These are phyloP conservation scores for Saccostrea glomerata DNA, from an alignment of 1,140 invertebrate genomes.

Conservation along the genomic window DNA sequence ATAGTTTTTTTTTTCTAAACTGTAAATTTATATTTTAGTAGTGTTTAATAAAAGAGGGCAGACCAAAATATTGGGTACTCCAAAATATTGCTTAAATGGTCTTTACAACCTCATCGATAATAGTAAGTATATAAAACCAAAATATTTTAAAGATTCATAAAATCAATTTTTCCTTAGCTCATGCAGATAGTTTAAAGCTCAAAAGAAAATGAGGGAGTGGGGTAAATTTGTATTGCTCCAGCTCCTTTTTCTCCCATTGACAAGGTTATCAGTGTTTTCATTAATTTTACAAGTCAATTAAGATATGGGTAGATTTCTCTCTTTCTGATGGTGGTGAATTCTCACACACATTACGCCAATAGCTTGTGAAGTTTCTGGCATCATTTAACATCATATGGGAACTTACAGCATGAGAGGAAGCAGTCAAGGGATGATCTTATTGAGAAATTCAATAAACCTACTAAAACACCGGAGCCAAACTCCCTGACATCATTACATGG, in stretches of 20 bases:
- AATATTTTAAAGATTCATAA: background rate
- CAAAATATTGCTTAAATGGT: too few species aligned
- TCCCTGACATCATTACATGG: background rate
- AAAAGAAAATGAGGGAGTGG: background rate
- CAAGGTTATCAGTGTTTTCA: constrained; percentile 7
- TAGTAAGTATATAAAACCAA: background rate
- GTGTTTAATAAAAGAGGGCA: too few species aligned
- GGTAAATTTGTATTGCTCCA: background rate
- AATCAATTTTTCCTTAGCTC: background rate
- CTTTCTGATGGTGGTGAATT: background rate
- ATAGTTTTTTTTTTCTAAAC: too few species aligned
- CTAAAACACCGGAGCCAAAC: background rate
- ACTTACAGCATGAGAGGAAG: constrained; percentile 1
- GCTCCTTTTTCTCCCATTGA: background rate
- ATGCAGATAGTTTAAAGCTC: background rate
- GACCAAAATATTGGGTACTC: too few species aligned
- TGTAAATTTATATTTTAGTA: too few species aligned
- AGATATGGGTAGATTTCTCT: background rate
- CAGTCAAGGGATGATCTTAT: background rate
- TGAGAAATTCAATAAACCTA: background rate
- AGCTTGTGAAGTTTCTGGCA: constrained; percentile 33
- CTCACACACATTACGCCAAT: constrained; percentile 25
- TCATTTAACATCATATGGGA: constrained; percentile 14
- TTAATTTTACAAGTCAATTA: constrained; percentile 39
- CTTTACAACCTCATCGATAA: too few species aligned